Evolutionary conservation across 2,113 vertebrate species (phyloP).

Genomic region (Hipposideros armiger): DNA sequence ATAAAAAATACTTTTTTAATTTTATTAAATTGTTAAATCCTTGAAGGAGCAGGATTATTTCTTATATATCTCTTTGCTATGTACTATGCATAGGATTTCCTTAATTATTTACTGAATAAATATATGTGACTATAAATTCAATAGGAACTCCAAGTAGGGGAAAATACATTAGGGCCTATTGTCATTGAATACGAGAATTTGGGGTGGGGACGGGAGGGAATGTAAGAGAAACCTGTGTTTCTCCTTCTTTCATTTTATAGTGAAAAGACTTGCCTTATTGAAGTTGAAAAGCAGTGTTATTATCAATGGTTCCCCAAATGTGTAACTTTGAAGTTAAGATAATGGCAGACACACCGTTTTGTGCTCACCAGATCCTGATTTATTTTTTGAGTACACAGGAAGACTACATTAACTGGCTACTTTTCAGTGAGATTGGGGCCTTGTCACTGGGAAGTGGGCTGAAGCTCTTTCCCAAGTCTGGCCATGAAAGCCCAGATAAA

Average conservation of each 20-base stretch:
- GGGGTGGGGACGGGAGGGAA: neutral
- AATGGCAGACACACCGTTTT: neutral
- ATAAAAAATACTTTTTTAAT: neutral
- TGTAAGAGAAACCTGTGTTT: neutral
- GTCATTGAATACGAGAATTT: neutral
- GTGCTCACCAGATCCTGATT: neutral
- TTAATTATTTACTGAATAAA: neutral
- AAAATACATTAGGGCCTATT: neutral
- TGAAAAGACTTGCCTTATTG: neutral
- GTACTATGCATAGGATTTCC: neutral
- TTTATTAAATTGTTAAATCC: neutral
- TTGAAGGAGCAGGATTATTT: neutral
- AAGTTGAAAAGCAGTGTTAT: neutral
- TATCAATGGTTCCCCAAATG: neutral
- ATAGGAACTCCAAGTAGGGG: neutral
- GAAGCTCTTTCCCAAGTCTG: neutral
- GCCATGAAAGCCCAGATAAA: neutral
- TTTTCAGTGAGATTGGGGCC: neutral
- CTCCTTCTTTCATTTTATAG: neutral
- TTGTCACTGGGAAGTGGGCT: neutral
- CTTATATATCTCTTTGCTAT: neutral
- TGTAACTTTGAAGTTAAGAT: neutral
- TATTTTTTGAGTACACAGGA: neutral
- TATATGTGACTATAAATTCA: neutral
- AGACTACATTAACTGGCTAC: neutral